These are phyloP conservation scores for Tupaia chinensis DNA, from an alignment of 2,113 vertebrate species.

Conservation along the genomic window DNA sequence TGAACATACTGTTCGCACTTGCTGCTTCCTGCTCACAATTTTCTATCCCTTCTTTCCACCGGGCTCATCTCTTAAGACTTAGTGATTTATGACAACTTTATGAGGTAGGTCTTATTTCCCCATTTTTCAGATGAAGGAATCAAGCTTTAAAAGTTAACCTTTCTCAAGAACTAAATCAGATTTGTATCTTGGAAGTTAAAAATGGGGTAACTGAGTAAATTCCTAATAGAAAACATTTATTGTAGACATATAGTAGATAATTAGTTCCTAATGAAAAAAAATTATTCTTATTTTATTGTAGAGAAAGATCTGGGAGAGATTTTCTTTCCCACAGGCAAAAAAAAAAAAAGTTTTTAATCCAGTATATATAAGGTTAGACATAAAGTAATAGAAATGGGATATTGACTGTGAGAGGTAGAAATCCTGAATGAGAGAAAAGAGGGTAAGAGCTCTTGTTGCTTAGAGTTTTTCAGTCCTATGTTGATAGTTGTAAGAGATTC, in stretches of 20 bases:
- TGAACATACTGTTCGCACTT: neutral
- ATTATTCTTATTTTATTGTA: slow-evolving; percentile 8
- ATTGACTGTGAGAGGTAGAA: neutral
- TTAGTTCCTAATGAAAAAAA: neutral
- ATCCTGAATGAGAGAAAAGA: neutral
- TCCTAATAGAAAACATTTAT: slow-evolving; percentile 3
- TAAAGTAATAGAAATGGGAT: neutral
- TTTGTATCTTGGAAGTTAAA: slow-evolving; percentile 26
- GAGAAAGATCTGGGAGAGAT: neutral
- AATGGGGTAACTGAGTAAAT: neutral
- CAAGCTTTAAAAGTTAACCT: slow-evolving; percentile 8
- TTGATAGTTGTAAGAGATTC: neutral
- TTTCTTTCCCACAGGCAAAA: neutral
- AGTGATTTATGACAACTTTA: slow-evolving; percentile 46
- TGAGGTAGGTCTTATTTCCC: neutral
- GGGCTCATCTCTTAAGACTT: slow-evolving; percentile 29
- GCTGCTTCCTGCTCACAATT: neutral
- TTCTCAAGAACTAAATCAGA: neutral
- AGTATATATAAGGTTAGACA: neutral
- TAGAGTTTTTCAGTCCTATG: neutral
- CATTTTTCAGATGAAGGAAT: slow-evolving; percentile 4
- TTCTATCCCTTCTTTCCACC: neutral
- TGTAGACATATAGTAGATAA: neutral
- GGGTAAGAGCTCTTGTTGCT: neutral
- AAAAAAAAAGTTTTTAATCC: neutral